Conservation (phyloP, 1,140 invertebrate species). For the Ridgeia piscesae region DNA sequence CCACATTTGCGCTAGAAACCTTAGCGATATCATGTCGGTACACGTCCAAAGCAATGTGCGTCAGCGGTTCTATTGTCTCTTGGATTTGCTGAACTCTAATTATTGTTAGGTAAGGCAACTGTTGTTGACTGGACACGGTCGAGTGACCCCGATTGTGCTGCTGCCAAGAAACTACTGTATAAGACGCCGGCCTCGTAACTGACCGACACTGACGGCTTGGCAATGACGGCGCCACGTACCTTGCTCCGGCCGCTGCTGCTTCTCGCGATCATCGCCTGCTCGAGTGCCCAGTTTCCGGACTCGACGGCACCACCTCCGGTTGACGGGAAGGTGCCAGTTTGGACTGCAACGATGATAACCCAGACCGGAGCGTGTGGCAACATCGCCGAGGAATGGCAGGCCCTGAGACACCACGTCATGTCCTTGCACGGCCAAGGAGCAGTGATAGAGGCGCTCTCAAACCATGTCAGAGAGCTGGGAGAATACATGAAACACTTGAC, state of each 20-base stretch:
- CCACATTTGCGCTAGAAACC: neutral
- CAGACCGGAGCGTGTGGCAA: neutral
- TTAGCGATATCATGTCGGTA: neutral
- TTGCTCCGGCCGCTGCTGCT: neutral
- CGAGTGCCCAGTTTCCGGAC: neutral
- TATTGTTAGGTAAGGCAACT: neutral
- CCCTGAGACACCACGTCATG: neutral
- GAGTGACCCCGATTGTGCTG: neutral
- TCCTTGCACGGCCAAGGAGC: neutral
- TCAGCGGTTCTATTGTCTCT: neutral
- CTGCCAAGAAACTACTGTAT: neutral
- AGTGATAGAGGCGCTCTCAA: neutral
- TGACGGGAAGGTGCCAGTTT: neutral
- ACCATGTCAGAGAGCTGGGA: neutral
- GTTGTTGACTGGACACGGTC: neutral
- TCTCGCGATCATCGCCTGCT: neutral
- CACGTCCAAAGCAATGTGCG: neutral
- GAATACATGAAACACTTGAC: neutral
- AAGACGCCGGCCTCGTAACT: neutral
- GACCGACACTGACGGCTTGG: neutral
- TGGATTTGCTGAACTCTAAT: neutral
- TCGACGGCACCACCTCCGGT: neutral
- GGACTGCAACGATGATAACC: neutral
- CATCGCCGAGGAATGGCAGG: neutral
- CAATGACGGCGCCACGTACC: neutral